Percentiles rank a stretch among this genome's conserved stretches.
These are phyloP conservation scores for Pristionchus maxplancki DNA, from an alignment of 2,888 invertebrate genomes.

Conservation along the genomic window DNA sequence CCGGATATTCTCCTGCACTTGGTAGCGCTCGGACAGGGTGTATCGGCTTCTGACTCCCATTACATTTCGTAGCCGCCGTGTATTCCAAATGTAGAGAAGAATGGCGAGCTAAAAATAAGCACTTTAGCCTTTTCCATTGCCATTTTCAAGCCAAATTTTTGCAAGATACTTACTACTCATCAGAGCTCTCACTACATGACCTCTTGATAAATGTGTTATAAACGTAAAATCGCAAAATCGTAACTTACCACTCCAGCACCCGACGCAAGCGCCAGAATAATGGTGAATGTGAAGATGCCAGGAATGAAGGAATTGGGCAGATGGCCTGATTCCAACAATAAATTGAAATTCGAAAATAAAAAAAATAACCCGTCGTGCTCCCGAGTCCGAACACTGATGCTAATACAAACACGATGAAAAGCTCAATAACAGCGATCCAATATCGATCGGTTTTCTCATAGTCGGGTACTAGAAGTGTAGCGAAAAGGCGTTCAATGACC, in stretches of 20 bases:
- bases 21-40: background rate
- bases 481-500: background rate
- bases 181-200: no score
- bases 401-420: background rate
- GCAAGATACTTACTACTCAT: no score
- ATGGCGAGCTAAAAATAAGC: background rate
- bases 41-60: background rate
- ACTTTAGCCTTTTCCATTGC: no score
- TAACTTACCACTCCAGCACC: background rate
- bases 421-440: background rate
- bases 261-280: background rate
- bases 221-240: background rate
- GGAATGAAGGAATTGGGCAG: background rate
- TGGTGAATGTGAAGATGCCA: background rate
- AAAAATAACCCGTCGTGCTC: background rate
- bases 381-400: background rate
- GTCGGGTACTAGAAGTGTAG: background rate
- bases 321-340: no score
- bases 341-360: no score
- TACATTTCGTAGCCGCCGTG: background rate
- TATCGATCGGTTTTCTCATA: slow-evolving; percentile 4
- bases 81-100: background rate
- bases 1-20: background rate
- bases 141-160: background rate
- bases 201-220: no score